Conservation (phyloP, 1,140 invertebrate genomes). For the Matsumurasca onukii region DNA sequence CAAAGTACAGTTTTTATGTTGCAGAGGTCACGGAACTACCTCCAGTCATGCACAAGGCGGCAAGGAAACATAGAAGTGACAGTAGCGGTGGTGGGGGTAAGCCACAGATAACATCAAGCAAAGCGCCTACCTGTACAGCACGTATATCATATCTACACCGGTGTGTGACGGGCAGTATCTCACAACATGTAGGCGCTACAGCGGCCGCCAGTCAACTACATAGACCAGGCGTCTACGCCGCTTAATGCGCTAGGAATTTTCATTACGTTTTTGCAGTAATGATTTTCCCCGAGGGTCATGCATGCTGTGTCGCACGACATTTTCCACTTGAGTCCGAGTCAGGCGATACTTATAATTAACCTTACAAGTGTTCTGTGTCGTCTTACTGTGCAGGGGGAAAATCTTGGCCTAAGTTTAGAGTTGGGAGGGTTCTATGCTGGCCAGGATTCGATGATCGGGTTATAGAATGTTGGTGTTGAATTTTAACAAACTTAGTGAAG, state of each 20-base stretch:
- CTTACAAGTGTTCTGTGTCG: too few species aligned
- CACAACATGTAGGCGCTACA: conserved; percentile 4
- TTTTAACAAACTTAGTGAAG: too few species aligned
- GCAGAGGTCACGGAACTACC: too few species aligned
- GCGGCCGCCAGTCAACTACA: not conserved
- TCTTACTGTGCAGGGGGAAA: too few species aligned
- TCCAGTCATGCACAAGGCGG: too few species aligned
- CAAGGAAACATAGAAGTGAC: too few species aligned
- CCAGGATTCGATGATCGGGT: too few species aligned
- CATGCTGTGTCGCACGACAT: conserved; percentile 26
- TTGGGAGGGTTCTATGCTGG: too few species aligned
- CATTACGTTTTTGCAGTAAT: conserved; percentile 28
- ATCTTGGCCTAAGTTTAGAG: too few species aligned
- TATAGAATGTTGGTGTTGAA: too few species aligned
- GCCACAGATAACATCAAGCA: not conserved
- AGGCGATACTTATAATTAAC: conserved; percentile 15
- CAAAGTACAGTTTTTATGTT: too few species aligned
- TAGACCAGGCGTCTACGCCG: not conserved
- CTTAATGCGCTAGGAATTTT: not conserved
- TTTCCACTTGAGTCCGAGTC: conserved; percentile 25
- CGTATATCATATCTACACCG: conserved; percentile 13
- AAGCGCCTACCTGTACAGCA: conserved; percentile 22
- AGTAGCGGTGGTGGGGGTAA: not conserved
- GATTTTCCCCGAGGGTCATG: conserved; percentile 27
- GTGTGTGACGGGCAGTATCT: conserved; percentile 10